phyloP scores from a whole-genome alignment of 64 coral and sea anemone species.

The Orbicella faveolata region DNA sequence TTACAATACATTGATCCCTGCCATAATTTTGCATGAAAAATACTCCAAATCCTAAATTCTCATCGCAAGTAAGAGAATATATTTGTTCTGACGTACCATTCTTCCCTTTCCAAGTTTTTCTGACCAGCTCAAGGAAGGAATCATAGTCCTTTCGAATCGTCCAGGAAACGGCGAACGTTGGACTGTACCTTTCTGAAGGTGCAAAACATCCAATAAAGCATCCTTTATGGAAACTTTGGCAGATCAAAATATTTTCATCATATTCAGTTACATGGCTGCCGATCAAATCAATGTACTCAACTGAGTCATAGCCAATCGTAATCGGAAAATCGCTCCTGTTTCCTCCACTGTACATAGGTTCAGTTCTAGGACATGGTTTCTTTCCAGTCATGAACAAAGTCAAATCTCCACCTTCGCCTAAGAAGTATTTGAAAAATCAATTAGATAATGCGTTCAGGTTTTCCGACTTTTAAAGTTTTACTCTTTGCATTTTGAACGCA shows the following conservation, averaged over 20 bases:
- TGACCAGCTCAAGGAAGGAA: background rate
- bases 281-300: background rate
- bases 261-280: no score
- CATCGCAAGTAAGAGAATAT: no score
- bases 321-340: background rate
- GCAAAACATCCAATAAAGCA: background rate
- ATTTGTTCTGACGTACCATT: no score
- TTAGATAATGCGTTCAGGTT: no score
- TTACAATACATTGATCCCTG: no score
- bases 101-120: background rate
- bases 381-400: conserved; percentile 31
- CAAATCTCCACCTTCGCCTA: conserved; percentile 24
- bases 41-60: no score
- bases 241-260: background rate
- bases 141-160: background rate
- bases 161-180: background rate
- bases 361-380: background rate
- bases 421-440: background rate
- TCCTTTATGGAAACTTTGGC: background rate
- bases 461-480: no score
- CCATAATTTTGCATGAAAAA: no score
- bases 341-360: conserved; percentile 16
- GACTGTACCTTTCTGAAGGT: background rate
- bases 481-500: no score
- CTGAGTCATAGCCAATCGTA: background rate